Conservation (phyloP, 2,797 vertebrate genomes). For the Erpetoichthys calabaricus region DNA sequence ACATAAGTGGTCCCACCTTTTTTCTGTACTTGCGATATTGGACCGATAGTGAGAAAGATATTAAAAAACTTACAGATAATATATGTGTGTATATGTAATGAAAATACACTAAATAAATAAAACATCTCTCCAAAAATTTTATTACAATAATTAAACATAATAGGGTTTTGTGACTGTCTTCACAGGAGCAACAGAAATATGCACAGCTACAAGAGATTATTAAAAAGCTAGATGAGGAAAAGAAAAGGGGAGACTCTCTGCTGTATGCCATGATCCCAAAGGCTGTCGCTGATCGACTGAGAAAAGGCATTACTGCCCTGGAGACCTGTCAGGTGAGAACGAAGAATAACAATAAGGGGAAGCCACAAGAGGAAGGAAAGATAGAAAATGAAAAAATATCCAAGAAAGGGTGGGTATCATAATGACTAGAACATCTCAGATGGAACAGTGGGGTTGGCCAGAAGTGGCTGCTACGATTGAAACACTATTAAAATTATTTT, state of each 20-base stretch:
- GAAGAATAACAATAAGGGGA: neutral
- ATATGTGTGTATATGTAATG: no score
- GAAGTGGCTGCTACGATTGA: no score
- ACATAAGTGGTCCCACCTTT: no score
- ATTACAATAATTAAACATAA: no score
- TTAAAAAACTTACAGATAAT: no score
- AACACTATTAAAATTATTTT: no score
- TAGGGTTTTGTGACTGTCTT: conserved; percentile 10
- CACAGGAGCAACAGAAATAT: conserved; percentile 54
- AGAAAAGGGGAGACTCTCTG: conserved; percentile 49
- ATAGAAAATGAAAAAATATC: neutral
- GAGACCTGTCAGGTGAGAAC: conserved; percentile 49
- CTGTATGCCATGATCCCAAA: conserved; percentile 58
- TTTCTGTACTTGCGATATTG: no score
- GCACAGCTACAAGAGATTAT: conserved; percentile 53
- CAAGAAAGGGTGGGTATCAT: neutral
- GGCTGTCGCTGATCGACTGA: conserved; percentile 48
- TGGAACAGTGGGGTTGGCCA: no score
- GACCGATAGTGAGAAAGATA: no score
- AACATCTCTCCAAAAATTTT: no score
- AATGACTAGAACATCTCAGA: no score
- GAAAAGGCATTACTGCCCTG: conserved; percentile 51
- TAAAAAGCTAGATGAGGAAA: conserved; percentile 55
- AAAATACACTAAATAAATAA: no score
- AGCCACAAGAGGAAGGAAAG: conserved; percentile 4